phyloP scores from a whole-genome alignment of 1,140 invertebrate genomes.

The Drosophila mauritiana region DNA sequence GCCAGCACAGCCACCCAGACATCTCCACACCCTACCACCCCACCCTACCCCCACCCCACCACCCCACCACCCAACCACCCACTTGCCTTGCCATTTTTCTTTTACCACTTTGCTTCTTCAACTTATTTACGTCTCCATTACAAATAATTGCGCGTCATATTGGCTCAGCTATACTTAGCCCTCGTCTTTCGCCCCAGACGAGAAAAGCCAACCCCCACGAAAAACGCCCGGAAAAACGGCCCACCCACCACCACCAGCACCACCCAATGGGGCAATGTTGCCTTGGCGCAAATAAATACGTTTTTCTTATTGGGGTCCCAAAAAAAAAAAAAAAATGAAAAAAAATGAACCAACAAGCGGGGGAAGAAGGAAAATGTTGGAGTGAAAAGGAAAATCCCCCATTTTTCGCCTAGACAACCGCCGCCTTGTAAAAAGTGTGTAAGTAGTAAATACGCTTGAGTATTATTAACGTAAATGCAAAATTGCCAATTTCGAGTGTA shows the following conservation, averaged over 20 bases:
- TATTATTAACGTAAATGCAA: conserved; percentile 85
- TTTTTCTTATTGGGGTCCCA: conserved; percentile 39
- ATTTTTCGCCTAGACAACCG: conserved; percentile 66
- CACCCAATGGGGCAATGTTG: conserved; percentile 6
- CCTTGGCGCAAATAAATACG: conserved; percentile 54
- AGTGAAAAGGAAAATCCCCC: conserved; percentile 8
- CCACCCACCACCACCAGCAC: not conserved
- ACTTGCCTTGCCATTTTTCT: conserved; percentile 66
- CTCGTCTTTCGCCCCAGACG: conserved; percentile 32
- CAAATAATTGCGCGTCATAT: conserved; percentile 84
- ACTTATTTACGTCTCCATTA: conserved; percentile 84
- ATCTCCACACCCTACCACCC: conserved; percentile 35
- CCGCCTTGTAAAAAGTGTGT: conserved; percentile 35
- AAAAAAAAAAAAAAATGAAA: not conserved
- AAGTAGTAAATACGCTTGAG: conserved; percentile 84
- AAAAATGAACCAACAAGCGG: no score
- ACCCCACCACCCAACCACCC: conserved; percentile 14
- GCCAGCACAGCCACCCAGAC: conserved; percentile 8
- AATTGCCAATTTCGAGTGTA: conserved; percentile 85
- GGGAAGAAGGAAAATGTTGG: not conserved
- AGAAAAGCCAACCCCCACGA: conserved; percentile 15
- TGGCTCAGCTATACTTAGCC: conserved; percentile 75
- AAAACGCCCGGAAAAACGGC: conserved; percentile 6
- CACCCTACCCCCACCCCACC: conserved; percentile 28
- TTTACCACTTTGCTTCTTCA: conserved; percentile 79